Percentiles rank a stretch among this genome's conserved stretches.
These are phyloP conservation scores for Ptychochromis oligacanthus DNA, from an alignment of 2,113 vertebrate genomes.

Conservation along the genomic window DNA sequence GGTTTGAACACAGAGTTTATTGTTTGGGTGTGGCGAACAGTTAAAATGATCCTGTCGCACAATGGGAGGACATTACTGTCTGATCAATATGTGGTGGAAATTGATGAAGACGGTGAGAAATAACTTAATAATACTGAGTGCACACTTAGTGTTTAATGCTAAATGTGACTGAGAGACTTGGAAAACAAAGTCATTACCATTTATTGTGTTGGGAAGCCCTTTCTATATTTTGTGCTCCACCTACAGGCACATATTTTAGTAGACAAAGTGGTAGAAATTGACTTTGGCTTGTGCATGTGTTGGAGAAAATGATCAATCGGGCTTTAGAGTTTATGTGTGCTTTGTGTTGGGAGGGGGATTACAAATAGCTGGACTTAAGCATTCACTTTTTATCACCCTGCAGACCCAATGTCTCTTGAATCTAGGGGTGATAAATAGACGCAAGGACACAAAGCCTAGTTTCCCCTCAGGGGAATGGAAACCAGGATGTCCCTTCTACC, in stretches of 20 bases:
- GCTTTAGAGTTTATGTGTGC: neutral
- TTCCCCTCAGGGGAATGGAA: slow-evolving; percentile 44
- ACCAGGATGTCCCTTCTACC: slow-evolving; percentile 61
- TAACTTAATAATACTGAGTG: slow-evolving; percentile 4
- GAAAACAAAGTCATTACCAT: slow-evolving; percentile 16
- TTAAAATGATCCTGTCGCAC: slow-evolving; percentile 29
- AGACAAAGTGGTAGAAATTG: slow-evolving; percentile 5
- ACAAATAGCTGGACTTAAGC: neutral
- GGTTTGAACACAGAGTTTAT: slow-evolving; percentile 24
- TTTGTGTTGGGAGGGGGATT: neutral
- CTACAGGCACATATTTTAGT: neutral
- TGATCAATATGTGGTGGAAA: slow-evolving; percentile 41
- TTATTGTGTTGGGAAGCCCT: neutral
- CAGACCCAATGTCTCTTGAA: slow-evolving; percentile 61
- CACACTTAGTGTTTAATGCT: slow-evolving; percentile 9
- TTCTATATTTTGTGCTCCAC: slow-evolving; percentile 4
- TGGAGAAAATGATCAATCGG: neutral
- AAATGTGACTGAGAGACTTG: neutral
- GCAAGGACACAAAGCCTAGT: slow-evolving; percentile 47
- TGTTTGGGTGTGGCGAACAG: slow-evolving; percentile 30
- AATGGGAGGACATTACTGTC: slow-evolving; percentile 15
- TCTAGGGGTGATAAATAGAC: slow-evolving; percentile 38
- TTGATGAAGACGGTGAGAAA: slow-evolving; percentile 23
- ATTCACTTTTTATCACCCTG: slow-evolving; percentile 34
- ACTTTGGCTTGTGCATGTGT: neutral